Evolutionary conservation across 1,140 invertebrate species (phyloP), one percentile per base, ranked within the genome.

Genomic region (Danaus melanippus): DNA sequence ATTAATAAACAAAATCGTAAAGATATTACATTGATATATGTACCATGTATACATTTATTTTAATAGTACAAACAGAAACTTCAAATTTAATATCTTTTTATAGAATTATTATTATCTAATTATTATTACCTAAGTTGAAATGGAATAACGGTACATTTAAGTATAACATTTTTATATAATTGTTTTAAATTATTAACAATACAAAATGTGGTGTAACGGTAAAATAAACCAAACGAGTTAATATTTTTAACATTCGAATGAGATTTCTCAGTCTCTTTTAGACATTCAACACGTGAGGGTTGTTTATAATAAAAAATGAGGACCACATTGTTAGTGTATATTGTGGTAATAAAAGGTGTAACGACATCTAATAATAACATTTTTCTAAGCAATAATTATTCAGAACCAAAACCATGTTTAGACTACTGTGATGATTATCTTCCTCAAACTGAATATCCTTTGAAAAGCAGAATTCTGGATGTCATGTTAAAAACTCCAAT

Each of bases 381-480:
- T 7, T 32, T 40, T 11, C 9, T 15, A 12, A 46, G 46, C 11
- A 48, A 62, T 12, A 58, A 69, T 8, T 79, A 76, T 50, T 67
- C 73, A 6, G 41, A 59, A 10, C 62, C 76, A 7, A 42, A 49
- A 17, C 12, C 50, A 8, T 71, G 69, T 60, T 50, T 46, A 9
- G 46, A 52, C 12, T 67, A 47, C 43, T 73, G 69, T 56, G 58
- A 52, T 10, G 51, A 71, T 41, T 10, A 49, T 48, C 6, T 32
- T 7, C 21, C 21, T 4, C 21, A 32, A 32, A 32, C 21, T 32
- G 21, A 5, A 32, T 32, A 32, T 32, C 52, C 56, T 8, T 42
- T 66, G 3, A 73, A 62, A 56, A 84, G 74, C 52, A 67, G 58
- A 39, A 57, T 84, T 10, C 42, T 84, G 11, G 74, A 84, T 2